Base-by-base conservation (phyloP, 2,113 vertebrate genomes). In the Vanacampus margaritifer region DNA sequence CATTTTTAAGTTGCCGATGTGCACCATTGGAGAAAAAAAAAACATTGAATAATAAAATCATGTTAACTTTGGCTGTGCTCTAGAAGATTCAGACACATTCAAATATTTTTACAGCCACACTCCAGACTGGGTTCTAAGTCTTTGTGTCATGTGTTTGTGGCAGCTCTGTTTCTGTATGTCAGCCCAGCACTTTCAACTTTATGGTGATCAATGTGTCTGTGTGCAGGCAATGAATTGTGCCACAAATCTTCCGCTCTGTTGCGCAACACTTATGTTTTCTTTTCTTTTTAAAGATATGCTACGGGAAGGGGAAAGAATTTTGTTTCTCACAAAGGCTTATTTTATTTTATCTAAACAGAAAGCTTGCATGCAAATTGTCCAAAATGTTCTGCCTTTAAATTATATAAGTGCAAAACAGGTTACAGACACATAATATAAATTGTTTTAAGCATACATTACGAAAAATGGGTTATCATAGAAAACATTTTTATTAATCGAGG, bases 141-240 rank as follows among this genome's bases (percentile, higher is more conserved):
- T 41, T 32, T n/a, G 32, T 36, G 68, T 62, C 17, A 14, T 16
- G 5, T 64, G 36, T 28, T 46, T 51, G 48, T 65, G 68, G 35
- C 57, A 68, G 64, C 57, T 39, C 26, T 46, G 32, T 41, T 68
- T 37, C 17, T 61, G 23, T 39, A 43, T 35, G 56, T 68, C 46
- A 63, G 35, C 60, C 19, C 69, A 26, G 19, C 50, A 28, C 46
- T 64, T 67, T 71, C 53, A 70, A 53, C 51, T 59, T 56, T 12
- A 6, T 45, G 64, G 59, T 78, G 74, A 71, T 71, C 1, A 53
- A 66, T 73, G 57, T 62, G 62, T 70, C 51, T 75, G 45, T 58
- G 75, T 62, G 66, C 45, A 76, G 75, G 59, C 17, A 1, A 21
- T 54, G 46, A 78, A 41, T 57, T 53, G 39, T 66, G 43, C 32